Evolutionary conservation across 2,113 vertebrate species (phyloP).

Genomic region (Psettodes erumei): DNA sequence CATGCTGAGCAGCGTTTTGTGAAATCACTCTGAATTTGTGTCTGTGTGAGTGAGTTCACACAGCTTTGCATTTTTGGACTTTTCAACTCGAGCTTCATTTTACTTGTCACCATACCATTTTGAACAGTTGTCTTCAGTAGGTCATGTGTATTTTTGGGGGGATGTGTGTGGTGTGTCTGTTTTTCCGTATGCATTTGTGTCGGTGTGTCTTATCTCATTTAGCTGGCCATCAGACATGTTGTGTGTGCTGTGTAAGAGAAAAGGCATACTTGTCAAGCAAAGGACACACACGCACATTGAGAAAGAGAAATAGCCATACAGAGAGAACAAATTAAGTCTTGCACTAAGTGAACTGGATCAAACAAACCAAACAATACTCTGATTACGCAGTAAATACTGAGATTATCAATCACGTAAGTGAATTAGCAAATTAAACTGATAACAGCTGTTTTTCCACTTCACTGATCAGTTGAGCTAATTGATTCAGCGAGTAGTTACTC

Average conservation of each 20-base stretch:
- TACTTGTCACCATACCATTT: neutral
- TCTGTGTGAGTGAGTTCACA: neutral
- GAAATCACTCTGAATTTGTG: neutral
- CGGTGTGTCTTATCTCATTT: constrained; percentile 8
- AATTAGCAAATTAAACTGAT: neutral
- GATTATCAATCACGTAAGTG: neutral
- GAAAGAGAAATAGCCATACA: neutral
- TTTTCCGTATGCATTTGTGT: neutral
- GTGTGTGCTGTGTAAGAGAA: neutral
- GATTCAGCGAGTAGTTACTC: neutral
- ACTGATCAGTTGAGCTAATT: constrained; percentile 1
- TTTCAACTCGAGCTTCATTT: neutral
- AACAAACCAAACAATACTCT: neutral
- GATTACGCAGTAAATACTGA: neutral
- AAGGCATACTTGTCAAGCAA: neutral
- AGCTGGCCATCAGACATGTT: constrained; percentile 27
- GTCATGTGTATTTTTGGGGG: neutral
- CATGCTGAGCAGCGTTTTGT: constrained; percentile 32
- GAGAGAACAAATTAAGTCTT: neutral
- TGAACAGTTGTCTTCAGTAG: neutral
- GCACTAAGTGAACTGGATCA: neutral
- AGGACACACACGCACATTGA: neutral
- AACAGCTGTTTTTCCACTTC: neutral
- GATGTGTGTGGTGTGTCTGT: neutral
- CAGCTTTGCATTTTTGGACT: neutral